Evolutionary conservation across 2,888 invertebrate genomes (phyloP).

Genomic region (Malthinus flaveolus): DNA sequence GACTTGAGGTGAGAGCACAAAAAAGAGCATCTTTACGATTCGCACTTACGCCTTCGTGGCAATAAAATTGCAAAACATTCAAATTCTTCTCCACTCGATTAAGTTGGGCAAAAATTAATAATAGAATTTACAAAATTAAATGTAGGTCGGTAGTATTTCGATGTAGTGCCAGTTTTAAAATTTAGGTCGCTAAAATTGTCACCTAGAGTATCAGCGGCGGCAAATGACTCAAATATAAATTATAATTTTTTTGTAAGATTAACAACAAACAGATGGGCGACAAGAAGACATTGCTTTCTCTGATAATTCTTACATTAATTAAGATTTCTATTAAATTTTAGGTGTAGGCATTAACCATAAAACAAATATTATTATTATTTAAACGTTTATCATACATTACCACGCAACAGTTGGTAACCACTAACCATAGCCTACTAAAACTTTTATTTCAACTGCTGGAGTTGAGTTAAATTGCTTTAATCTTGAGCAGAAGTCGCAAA

Average conservation of each 20-base stretch:
- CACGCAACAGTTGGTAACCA: no score
- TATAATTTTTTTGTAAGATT: neutral
- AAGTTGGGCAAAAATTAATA: conserved; percentile 14
- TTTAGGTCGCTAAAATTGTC: conserved; percentile 23
- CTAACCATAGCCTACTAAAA: no score
- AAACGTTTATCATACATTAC: no score
- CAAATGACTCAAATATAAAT: neutral
- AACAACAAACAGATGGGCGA: neutral
- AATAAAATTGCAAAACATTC: neutral
- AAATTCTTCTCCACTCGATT: neutral
- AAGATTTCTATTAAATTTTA: no score
- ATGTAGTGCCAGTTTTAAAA: conserved; percentile 19
- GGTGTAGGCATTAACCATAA: no score
- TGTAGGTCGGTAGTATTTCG: conserved; percentile 8
- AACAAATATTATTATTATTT: no score
- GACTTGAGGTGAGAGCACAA: no score
- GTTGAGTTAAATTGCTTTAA: no score
- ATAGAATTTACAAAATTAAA: conserved; percentile 25
- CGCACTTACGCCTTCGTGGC: neutral
- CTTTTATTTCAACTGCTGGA: no score
- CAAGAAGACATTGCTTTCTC: neutral
- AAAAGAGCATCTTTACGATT: no score
- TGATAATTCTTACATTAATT: no score
- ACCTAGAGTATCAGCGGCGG: conserved; percentile 1
- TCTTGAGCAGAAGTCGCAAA: no score